Evolutionary conservation across 2,797 vertebrate genomes (phyloP).

Genomic region (Sphenopsis melanotis): DNA sequence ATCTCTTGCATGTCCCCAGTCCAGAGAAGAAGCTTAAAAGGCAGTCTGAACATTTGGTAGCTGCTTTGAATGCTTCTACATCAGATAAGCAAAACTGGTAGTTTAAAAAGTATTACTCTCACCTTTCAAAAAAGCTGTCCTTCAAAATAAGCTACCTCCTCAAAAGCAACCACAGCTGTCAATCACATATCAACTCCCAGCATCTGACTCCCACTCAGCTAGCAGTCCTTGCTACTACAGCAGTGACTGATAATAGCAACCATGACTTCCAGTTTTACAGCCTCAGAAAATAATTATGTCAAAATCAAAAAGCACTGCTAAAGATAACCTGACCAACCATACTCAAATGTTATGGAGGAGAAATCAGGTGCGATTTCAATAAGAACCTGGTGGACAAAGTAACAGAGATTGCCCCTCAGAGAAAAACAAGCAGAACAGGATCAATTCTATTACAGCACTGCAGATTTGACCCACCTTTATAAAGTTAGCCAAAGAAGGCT

Average conservation of each 20-base stretch:
- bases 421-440: background rate
- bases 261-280: background rate
- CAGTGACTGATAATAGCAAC: background rate
- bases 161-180: constrained; percentile 4
- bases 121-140: background rate
- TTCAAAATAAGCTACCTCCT: constrained; percentile 20
- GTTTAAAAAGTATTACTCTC: background rate
- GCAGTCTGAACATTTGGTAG: background rate
- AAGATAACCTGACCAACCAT: background rate
- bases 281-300: background rate
- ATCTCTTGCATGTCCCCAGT: background rate
- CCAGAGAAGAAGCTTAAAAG: background rate
- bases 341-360: background rate
- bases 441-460: background rate
- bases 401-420: background rate
- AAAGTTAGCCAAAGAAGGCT: background rate
- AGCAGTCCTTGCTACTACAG: background rate
- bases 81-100: background rate
- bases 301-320: background rate
- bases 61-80: background rate
- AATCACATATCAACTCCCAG: constrained; percentile 1
- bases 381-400: background rate
- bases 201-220: background rate
- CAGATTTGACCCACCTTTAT: background rate
- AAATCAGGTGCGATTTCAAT: background rate